A percentile compares a stretch with the other conserved stretches of the same genome.
Conservation (phyloP, 1,140 invertebrate genomes). For the Aphelinus certus region DNA sequence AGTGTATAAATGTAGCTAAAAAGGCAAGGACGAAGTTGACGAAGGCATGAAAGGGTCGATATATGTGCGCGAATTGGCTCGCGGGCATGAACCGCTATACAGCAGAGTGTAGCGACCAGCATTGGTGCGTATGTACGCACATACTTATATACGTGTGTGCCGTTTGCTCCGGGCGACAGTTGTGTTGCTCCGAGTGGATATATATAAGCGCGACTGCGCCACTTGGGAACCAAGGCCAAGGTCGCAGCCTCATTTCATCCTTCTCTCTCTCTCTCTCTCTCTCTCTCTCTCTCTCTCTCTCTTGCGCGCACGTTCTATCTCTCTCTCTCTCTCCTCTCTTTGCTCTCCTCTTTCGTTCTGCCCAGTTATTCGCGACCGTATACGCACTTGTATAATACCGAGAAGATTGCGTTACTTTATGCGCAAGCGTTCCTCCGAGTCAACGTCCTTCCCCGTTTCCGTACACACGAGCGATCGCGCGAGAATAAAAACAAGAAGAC, state of each 20-base stretch:
- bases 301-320: not conserved
- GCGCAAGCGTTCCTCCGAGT: constrained; percentile 1
- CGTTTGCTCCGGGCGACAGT: constrained; percentile 49
- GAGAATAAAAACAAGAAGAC: not conserved
- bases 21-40: no score
- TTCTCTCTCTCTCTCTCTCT: constrained; percentile 11
- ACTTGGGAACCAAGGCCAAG: constrained; percentile 54
- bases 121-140: constrained; percentile 41
- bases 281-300: not conserved
- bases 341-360: not conserved
- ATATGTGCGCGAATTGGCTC: constrained; percentile 33
- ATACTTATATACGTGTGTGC: constrained; percentile 13
- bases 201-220: constrained; percentile 13
- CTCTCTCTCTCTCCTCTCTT: no score
- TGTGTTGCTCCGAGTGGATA: constrained; percentile 19
- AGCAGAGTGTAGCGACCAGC: not conserved
- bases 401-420: constrained; percentile 32
- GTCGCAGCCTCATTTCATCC: constrained; percentile 40
- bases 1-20: no score
- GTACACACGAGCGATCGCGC: constrained; percentile 8
- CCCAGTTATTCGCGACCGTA: constrained; percentile 24
- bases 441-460: constrained; percentile 27
- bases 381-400: constrained; percentile 1
- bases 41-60: no score
- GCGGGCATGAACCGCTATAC: not conserved